Conservation (phyloP, 30 jellyfish, hydroid and myxozoan genomes). For the Mastigias papua region DNA sequence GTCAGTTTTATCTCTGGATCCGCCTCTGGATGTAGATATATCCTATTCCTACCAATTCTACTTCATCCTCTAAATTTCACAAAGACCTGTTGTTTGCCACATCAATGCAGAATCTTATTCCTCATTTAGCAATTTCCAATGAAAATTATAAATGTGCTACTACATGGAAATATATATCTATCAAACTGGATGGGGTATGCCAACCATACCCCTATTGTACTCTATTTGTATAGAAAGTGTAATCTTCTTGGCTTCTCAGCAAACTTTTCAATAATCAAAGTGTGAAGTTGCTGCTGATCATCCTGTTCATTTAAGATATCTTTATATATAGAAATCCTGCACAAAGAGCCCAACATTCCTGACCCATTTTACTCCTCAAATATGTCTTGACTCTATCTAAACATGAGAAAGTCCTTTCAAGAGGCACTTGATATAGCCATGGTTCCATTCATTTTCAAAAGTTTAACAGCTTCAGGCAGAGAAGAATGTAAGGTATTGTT, state of each 20-base stretch:
- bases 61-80: too few species aligned
- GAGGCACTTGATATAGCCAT: conserved; percentile 51
- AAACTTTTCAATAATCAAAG: conserved; percentile 17
- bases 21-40: too few species aligned
- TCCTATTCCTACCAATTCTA: too few species aligned
- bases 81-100: too few species aligned
- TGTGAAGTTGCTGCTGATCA: not conserved
- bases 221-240: too few species aligned
- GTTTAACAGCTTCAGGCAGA: conserved; percentile 27
- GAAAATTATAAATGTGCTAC: too few species aligned
- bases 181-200: too few species aligned
- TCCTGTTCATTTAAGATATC: conserved; percentile 20
- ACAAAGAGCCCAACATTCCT: conserved; percentile 24
- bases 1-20: too few species aligned
- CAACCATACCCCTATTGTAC: too few species aligned
- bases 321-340: conserved; percentile 52
- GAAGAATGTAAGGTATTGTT: not conserved
- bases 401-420: conserved; percentile 47
- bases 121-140: too few species aligned
- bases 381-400: conserved; percentile 37
- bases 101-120: too few species aligned
- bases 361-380: conserved; percentile 54
- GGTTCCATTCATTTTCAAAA: conserved; percentile 25
- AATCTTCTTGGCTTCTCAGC: conserved; percentile 27
- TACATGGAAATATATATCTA: too few species aligned